phyloP scores from a whole-genome alignment of 1,140 invertebrate species.

The Drosophila ficusphila region DNA sequence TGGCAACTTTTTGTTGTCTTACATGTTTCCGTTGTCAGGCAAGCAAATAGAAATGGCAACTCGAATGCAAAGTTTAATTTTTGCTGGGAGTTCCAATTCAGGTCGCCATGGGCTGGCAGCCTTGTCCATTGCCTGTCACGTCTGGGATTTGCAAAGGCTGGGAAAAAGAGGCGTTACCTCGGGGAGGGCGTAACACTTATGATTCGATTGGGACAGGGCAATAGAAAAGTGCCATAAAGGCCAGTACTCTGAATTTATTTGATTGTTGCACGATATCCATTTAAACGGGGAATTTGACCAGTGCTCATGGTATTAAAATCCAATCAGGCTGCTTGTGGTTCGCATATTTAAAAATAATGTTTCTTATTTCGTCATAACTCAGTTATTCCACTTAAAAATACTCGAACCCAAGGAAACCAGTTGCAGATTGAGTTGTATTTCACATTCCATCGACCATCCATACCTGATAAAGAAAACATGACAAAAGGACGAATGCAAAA shows the following conservation, averaged over 20 bases:
- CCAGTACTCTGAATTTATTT: background rate
- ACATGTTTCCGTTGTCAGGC: slow-evolving; percentile 36
- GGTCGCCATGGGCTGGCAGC: slow-evolving; percentile 61
- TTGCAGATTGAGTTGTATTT: slow-evolving; percentile 20
- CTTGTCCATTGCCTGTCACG: slow-evolving; percentile 55
- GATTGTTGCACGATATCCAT: background rate
- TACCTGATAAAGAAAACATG: slow-evolving; percentile 43
- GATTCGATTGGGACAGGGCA: slow-evolving; percentile 32
- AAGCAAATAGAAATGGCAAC: slow-evolving; percentile 73
- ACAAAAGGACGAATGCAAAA: slow-evolving; percentile 65
- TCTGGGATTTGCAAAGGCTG: slow-evolving; percentile 27
- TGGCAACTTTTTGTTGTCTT: slow-evolving; percentile 21
- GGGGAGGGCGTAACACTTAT: slow-evolving; percentile 24
- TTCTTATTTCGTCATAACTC: background rate
- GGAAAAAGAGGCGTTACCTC: slow-evolving; percentile 22
- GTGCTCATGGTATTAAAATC: background rate
- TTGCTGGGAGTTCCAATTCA: slow-evolving; percentile 63
- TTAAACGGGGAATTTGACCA: background rate
- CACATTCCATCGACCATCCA: slow-evolving; percentile 14
- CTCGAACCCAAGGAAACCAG: background rate
- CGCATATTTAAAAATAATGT: too few relatives aligned
- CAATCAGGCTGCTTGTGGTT: too few relatives aligned
- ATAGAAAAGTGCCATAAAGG: slow-evolving; percentile 4
- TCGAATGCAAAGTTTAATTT: slow-evolving; percentile 71
- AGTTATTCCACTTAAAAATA: background rate